phyloP scores from a whole-genome alignment of 1,140 invertebrate genomes.

The Sitodiplosis mosellana region DNA sequence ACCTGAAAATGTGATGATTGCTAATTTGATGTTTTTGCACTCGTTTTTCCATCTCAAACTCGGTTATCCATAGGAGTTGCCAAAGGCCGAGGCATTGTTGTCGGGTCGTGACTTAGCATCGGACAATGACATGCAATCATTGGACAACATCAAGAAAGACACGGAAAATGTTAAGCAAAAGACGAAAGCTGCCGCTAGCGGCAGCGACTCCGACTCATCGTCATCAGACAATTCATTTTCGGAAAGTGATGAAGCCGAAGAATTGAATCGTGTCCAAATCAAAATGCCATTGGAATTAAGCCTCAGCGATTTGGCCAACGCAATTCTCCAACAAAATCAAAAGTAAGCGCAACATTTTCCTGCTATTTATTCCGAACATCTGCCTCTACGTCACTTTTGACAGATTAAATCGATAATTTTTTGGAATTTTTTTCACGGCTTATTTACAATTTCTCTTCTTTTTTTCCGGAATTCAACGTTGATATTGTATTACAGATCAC shows the following conservation, averaged over 20 bases:
- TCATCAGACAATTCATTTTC: constrained; percentile 16
- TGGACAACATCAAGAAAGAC: constrained; percentile 14
- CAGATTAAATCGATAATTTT: neutral
- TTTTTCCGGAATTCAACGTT: neutral
- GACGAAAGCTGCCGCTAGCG: constrained; percentile 9
- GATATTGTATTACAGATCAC: constrained; percentile 26
- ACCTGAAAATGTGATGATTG: no score
- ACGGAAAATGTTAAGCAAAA: constrained; percentile 18
- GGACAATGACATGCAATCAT: neutral
- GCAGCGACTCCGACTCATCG: constrained; percentile 12
- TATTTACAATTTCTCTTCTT: no score
- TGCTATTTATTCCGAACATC: neutral
- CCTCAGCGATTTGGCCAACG: constrained; percentile 58
- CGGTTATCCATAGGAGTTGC: constrained; percentile 14
- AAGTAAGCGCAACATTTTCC: constrained; percentile 25
- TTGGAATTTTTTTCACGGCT: neutral
- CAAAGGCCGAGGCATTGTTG: constrained; percentile 17
- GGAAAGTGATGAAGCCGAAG: constrained; percentile 29
- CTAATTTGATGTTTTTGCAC: no score
- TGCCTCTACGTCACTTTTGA: no score
- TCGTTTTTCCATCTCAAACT: no score
- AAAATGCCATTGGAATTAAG: constrained; percentile 61
- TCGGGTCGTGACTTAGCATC: no score
- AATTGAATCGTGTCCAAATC: constrained; percentile 42
- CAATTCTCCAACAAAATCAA: constrained; percentile 55